Conservation (phyloP, 2,797 vertebrate species). For the Oryzias dopingdopingensis region DNA sequence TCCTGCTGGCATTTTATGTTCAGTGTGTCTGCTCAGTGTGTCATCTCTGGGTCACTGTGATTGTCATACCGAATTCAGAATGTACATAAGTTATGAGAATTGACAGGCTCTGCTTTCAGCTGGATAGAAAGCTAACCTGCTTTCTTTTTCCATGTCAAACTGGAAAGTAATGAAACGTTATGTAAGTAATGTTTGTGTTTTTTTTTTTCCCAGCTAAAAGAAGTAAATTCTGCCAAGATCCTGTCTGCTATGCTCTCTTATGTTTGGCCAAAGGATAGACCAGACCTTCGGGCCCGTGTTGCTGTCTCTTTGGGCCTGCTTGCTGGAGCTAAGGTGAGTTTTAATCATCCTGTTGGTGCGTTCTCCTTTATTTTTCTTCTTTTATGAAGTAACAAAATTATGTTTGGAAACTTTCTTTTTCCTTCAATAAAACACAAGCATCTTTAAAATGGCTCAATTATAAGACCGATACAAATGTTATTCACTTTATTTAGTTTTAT, state of each 20-base stretch:
- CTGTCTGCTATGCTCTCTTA: constrained; percentile 91
- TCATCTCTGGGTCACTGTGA: constrained; percentile 36
- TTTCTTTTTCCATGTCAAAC: neutral
- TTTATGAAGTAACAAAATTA: neutral
- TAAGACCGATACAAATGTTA: too few relatives aligned
- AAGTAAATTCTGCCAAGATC: constrained; percentile 87
- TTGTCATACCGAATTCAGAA: constrained; percentile 42
- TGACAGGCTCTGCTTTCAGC: constrained; percentile 12
- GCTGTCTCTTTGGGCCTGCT: constrained; percentile 88
- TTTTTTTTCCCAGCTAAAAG: constrained; percentile 81
- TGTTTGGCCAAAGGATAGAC: constrained; percentile 93
- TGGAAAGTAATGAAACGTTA: neutral
- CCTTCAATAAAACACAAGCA: too few relatives aligned
- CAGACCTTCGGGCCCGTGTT: constrained; percentile 91
- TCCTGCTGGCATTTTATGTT: constrained; percentile 63
- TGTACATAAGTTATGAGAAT: constrained; percentile 26
- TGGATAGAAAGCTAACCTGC: constrained; percentile 13
- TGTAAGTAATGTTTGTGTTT: constrained; percentile 21
- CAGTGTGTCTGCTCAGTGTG: constrained; percentile 38
- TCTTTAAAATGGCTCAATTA: too few relatives aligned
- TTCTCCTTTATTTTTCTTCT: neutral
- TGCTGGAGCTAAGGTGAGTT: constrained; percentile 88
- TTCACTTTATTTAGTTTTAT: too few relatives aligned
- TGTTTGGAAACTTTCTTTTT: too few relatives aligned
- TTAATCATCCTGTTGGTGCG: neutral